These are phyloP conservation scores for Hippopotamus amphibius DNA, from an alignment of 2,113 vertebrate species.

Conservation along the genomic window DNA sequence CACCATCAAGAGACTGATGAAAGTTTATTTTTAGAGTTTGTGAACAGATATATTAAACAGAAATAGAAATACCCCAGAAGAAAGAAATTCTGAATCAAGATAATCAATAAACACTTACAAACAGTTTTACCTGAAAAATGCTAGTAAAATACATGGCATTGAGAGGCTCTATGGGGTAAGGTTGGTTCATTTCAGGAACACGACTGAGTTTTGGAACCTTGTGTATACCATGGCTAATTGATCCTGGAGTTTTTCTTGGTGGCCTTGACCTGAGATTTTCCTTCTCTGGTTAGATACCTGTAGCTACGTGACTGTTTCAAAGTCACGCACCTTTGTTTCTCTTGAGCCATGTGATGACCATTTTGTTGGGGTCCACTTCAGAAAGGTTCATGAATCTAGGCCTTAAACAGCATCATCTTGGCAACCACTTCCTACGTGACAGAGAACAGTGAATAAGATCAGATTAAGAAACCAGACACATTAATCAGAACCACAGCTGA, in stretches of 20 bases:
- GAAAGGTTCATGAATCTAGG: background rate
- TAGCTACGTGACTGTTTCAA: background rate
- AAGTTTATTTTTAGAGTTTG: conserved; percentile 59
- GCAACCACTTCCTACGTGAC: background rate
- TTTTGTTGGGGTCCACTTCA: background rate
- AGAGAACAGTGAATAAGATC: background rate
- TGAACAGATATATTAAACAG: conserved; percentile 55
- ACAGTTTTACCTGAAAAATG: conserved; percentile 13
- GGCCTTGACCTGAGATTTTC: background rate
- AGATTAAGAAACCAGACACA: background rate
- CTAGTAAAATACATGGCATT: background rate
- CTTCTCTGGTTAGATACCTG: background rate
- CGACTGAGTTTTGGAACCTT: background rate
- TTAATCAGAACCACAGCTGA: background rate
- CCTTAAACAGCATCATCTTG: background rate
- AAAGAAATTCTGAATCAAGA: conserved; percentile 14
- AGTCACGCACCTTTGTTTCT: background rate
- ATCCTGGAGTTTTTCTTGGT: background rate
- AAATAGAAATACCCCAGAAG: conserved; percentile 46
- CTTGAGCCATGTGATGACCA: background rate
- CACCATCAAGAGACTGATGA: background rate
- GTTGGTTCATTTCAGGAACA: background rate
- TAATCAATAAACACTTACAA: background rate
- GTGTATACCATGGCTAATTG: background rate
- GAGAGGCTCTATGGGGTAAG: background rate